Evolutionary conservation across 2,113 vertebrate species (phyloP).

Genomic region (Psophia crepitans): DNA sequence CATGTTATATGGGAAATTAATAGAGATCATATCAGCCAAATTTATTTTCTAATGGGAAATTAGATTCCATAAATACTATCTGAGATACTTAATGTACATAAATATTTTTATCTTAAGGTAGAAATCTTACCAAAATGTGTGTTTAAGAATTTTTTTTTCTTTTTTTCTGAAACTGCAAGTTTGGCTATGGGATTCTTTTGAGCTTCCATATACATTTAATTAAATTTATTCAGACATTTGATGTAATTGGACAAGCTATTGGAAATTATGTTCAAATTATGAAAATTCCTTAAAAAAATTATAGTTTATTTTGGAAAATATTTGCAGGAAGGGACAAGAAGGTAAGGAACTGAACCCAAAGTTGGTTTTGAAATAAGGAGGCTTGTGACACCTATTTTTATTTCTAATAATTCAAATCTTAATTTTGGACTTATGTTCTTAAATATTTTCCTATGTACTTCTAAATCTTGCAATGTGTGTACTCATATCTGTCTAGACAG

Average conservation of each 20-base stretch:
- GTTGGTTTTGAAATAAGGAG: neutral
- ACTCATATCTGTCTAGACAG: neutral
- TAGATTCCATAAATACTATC: constrained; percentile 20
- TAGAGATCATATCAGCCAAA: neutral
- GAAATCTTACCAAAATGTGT: neutral
- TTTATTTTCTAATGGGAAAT: constrained; percentile 49
- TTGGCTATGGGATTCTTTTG: neutral
- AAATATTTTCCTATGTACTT: neutral
- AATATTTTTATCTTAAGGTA: neutral
- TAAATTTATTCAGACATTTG: neutral
- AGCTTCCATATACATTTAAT: neutral
- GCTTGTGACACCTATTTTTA: neutral
- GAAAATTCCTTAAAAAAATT: neutral
- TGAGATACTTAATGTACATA: neutral
- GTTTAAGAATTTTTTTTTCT: neutral
- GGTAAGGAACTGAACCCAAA: neutral
- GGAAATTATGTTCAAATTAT: neutral
- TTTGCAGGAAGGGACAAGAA: neutral
- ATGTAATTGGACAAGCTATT: neutral
- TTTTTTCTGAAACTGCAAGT: neutral
- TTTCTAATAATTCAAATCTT: neutral
- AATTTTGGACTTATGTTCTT: neutral
- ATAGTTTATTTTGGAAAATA: neutral
- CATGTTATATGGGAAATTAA: constrained; percentile 54
- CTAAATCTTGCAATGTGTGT: neutral